Evolutionary conservation across 1,140 invertebrate genomes (phyloP).

Genomic region (Penaeus vannamei): DNA sequence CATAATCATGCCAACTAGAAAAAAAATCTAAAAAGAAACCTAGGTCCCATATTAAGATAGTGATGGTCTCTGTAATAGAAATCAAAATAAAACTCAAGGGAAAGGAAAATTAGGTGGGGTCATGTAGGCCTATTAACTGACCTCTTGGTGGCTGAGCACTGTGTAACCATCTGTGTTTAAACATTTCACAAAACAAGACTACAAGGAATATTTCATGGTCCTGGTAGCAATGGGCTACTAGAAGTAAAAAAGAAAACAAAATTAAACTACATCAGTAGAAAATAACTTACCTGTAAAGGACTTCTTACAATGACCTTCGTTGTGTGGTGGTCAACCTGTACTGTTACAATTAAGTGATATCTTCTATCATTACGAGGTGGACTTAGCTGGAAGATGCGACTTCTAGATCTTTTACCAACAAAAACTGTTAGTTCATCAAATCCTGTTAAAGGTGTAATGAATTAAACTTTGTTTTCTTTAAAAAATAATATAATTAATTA

Average conservation of each 20-base stretch:
- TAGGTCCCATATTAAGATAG: too few relatives aligned
- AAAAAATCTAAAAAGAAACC: too few relatives aligned
- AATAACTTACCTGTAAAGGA: conserved; percentile 79
- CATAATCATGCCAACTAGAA: too few relatives aligned
- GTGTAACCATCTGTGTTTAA: too few relatives aligned
- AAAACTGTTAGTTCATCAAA: conserved; percentile 66
- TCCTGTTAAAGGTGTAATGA: conserved; percentile 35
- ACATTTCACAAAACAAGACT: too few relatives aligned
- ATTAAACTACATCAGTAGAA: conserved; percentile 22
- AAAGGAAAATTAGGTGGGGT: too few relatives aligned
- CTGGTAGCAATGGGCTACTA: too few relatives aligned
- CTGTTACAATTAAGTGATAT: conserved; percentile 80
- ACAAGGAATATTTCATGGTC: too few relatives aligned
- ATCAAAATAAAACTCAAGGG: too few relatives aligned
- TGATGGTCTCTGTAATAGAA: too few relatives aligned
- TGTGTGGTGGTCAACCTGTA: conserved; percentile 77
- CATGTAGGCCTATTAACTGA: too few relatives aligned
- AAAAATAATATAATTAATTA: neutral
- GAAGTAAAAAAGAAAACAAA: neutral
- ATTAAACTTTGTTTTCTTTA: neutral
- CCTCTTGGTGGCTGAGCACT: too few relatives aligned
- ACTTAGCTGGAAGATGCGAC: conserved; percentile 61
- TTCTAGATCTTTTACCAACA: conserved; percentile 61
- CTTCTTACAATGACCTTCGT: conserved; percentile 81
- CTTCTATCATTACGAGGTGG: conserved; percentile 69